These are phyloP conservation scores for Thalassaphorura encarpata DNA, from an alignment of 1,140 invertebrate species.

Conservation along the genomic window DNA sequence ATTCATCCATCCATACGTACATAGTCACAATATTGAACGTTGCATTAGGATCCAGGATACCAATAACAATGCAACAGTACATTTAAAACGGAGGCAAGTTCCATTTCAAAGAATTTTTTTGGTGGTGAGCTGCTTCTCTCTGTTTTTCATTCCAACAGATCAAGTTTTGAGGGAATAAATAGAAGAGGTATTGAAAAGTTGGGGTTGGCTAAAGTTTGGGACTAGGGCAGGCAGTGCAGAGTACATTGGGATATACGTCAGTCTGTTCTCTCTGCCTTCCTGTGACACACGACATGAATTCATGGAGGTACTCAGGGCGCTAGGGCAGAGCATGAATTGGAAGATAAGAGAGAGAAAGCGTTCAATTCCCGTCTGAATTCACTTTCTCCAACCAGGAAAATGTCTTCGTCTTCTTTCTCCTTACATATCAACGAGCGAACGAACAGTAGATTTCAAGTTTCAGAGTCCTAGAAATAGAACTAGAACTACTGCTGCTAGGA, in stretches of 20 bases:
- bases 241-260: too few species aligned
- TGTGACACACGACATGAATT: neutral
- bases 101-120: neutral
- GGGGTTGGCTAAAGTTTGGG: too few species aligned
- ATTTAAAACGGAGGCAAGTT: neutral
- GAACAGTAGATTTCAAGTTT: neutral
- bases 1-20: neutral
- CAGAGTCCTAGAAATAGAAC: neutral
- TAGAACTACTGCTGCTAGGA: neutral
- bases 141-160: neutral
- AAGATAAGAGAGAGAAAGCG: neutral
- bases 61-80: neutral
- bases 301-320: neutral
- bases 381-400: neutral
- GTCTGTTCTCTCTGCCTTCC: neutral
- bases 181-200: constrained; percentile 13
- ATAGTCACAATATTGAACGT: neutral
- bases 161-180: constrained; percentile 11
- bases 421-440: neutral
- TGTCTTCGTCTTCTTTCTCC: neutral
- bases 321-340: neutral
- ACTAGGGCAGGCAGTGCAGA: too few species aligned
- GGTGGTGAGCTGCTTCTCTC: neutral
- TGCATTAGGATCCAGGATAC: neutral
- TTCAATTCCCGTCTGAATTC: constrained; percentile 8